Percentiles rank a stretch among this genome's conserved stretches.
Conservation (phyloP, 2,113 vertebrate genomes). For the Thunnus thynnus region DNA sequence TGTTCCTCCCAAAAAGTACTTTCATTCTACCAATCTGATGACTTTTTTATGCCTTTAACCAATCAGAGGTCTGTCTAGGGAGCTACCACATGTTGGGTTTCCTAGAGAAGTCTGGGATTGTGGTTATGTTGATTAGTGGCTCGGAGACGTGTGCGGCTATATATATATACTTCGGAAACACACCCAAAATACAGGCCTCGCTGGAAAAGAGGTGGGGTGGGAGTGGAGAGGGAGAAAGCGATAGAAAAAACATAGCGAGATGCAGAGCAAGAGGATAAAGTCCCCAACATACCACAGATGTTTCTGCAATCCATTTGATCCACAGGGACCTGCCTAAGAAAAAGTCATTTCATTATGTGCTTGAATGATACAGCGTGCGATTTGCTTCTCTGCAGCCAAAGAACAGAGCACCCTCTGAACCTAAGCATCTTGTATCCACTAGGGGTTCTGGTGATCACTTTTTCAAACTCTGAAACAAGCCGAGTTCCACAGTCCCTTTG, state of each 20-base stretch:
- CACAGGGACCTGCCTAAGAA: conserved; percentile 37
- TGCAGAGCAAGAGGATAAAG: conserved; percentile 25
- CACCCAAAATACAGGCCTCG: conserved; percentile 67
- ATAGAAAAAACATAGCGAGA: conserved; percentile 10
- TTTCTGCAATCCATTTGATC: conserved; percentile 51
- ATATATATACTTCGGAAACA: conserved; percentile 57
- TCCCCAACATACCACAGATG: conserved; percentile 61
- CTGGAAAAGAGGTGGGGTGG: conserved; percentile 20
- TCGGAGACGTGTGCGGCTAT: conserved; percentile 52
- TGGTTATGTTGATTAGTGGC: conserved; percentile 76
- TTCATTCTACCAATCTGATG: conserved; percentile 25
- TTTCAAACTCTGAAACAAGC: background rate
- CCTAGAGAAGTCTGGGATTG: conserved; percentile 64
- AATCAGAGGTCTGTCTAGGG: conserved; percentile 41
- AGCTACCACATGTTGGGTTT: conserved; percentile 54
- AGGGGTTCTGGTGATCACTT: background rate
- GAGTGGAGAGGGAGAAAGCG: conserved; percentile 16
- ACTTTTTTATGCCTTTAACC: conserved; percentile 55
- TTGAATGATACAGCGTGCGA: conserved; percentile 39
- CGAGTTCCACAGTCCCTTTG: background rate
- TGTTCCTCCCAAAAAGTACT: conserved; percentile 14
- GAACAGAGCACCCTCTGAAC: conserved; percentile 6
- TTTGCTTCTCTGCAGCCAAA: conserved; percentile 5
- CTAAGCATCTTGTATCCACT: background rate
- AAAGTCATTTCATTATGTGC: conserved; percentile 31